phyloP scores from a whole-genome alignment of 53 echinoderm and acorn worm genomes.

The Actinopyga echinites region DNA sequence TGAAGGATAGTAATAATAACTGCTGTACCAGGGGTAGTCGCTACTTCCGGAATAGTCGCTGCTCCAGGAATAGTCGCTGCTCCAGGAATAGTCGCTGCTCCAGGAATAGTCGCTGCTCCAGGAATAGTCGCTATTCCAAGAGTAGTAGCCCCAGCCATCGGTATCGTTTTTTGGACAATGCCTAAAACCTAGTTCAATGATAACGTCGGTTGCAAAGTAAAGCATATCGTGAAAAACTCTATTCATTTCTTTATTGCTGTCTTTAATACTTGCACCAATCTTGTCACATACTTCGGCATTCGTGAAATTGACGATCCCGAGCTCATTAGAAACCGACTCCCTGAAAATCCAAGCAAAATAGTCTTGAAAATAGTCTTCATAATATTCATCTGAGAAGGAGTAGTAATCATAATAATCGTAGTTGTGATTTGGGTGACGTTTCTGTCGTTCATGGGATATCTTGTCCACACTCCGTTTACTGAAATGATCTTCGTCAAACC shows the following conservation, averaged over 20 bases:
- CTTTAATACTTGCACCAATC: not conserved
- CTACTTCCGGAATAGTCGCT: not conserved
- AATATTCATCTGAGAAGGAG: not conserved
- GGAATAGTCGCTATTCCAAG: not conserved
- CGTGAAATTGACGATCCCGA: not conserved
- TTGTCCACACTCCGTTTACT: not conserved
- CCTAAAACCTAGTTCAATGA: not conserved
- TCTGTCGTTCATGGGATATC: not conserved
- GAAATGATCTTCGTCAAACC: constrained; percentile 14
- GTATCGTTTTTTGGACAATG: constrained; percentile 8
- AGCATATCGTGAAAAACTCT: not conserved
- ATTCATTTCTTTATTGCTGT: not conserved
- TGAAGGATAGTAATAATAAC: not conserved
- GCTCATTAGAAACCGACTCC: not conserved
- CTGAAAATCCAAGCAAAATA: not conserved
- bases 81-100: not conserved
- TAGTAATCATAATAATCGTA: not conserved
- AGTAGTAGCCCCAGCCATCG: not conserved
- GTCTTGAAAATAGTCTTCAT: too few species aligned
- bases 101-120: not conserved
- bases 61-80: not conserved
- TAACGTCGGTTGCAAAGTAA: not conserved
- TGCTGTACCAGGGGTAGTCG: not conserved
- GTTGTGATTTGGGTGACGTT: not conserved
- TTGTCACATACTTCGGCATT: not conserved